These are phyloP conservation scores for Pseudorasbora parva DNA, from an alignment of 2,113 vertebrate genomes.

Conservation along the genomic window DNA sequence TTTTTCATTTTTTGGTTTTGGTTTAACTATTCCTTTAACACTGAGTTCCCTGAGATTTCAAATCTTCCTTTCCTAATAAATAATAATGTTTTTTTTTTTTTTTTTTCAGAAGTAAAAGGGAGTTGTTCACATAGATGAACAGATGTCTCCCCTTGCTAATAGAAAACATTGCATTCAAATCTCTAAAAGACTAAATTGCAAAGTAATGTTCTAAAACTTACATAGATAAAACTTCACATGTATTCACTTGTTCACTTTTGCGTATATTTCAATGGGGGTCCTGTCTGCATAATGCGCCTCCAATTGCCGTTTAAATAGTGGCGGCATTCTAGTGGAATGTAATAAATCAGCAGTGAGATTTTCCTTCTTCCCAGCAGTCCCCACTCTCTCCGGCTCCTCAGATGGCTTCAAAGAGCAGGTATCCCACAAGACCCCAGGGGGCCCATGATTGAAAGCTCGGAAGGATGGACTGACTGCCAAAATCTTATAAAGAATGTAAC, in stretches of 20 bases:
- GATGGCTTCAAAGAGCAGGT: conserved; percentile 77
- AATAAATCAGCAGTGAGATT: conserved; percentile 62
- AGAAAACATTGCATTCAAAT: conserved; percentile 13
- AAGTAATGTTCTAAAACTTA: not conserved
- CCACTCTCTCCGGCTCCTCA: conserved; percentile 58
- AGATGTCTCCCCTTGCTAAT: conserved; percentile 1
- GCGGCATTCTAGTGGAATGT: conserved; percentile 62
- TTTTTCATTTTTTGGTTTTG: not conserved
- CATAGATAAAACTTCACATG: conserved; percentile 12
- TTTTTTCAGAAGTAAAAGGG: not conserved
- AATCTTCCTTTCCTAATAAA: not conserved
- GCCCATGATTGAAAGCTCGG: conserved; percentile 74
- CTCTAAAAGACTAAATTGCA: conserved; percentile 27
- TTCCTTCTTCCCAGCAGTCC: conserved; percentile 68
- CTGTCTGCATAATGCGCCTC: conserved; percentile 52
- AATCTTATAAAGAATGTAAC: conserved; percentile 78
- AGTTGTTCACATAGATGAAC: not conserved
- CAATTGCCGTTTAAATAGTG: conserved; percentile 55
- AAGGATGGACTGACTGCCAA: conserved; percentile 71
- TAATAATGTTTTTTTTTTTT: no score
- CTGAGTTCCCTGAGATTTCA: not conserved
- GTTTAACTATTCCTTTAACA: not conserved
- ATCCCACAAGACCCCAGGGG: conserved; percentile 70
- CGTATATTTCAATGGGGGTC: conserved; percentile 21
- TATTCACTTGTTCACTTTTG: conserved; percentile 38